These are phyloP conservation scores for Gambusia holbrooki DNA, from an alignment of 2,113 vertebrate species.

Conservation along the genomic window DNA sequence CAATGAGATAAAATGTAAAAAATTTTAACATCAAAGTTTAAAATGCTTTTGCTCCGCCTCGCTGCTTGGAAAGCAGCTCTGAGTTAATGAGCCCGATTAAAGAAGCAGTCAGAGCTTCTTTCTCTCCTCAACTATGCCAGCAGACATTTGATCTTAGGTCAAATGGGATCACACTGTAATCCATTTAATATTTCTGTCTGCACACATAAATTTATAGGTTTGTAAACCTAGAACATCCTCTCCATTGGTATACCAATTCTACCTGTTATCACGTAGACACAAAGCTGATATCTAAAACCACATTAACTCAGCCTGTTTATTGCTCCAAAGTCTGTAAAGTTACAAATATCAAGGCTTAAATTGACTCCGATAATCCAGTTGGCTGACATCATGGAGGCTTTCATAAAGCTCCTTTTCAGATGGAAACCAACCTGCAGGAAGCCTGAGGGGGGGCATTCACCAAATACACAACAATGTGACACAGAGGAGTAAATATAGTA, in stretches of 20 bases:
- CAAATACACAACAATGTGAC: constrained; percentile 54
- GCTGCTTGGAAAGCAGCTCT: not conserved
- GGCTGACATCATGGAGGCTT: constrained; percentile 27
- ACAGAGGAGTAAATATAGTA: constrained; percentile 61
- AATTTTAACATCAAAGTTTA: not conserved
- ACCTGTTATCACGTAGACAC: not conserved
- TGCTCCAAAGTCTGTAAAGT: not conserved
- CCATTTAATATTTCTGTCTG: not conserved
- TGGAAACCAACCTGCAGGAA: constrained; percentile 53
- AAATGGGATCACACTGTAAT: not conserved
- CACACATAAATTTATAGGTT: not conserved
- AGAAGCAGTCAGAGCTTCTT: too few relatives aligned
- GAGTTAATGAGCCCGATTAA: not conserved
- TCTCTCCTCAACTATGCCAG: not conserved
- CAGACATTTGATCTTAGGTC: not conserved
- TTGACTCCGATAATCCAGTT: not conserved
- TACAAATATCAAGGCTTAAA: too few relatives aligned
- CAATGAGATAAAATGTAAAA: too few relatives aligned
- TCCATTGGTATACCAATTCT: not conserved
- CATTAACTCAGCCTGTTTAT: not conserved
- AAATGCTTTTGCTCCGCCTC: not conserved
- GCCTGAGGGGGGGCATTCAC: constrained; percentile 45
- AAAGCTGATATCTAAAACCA: not conserved
- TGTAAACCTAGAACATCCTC: not conserved
- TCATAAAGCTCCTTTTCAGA: constrained; percentile 34